Evolutionary conservation across 2,797 vertebrate genomes (phyloP), one percentile per base, ranked within the genome.

Genomic region (Fistularia commersonii): DNA sequence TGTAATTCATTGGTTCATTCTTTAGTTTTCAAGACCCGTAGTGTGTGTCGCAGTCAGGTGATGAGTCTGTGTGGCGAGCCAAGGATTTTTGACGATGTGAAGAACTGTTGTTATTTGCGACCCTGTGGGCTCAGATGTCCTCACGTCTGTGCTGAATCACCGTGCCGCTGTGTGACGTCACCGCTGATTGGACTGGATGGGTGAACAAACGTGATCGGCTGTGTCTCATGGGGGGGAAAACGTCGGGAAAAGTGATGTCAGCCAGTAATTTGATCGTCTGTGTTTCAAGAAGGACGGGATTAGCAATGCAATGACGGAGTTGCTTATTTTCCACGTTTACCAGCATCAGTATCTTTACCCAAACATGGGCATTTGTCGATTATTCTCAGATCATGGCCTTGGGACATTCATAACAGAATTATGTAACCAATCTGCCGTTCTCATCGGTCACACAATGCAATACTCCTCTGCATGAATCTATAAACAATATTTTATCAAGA

Each of bases 101-200:
- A 66, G 54, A 66, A 45, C 39, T 37, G 31, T 43, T 61, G 62
- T 72, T 61, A 59, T 64, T 42, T 34, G 45, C 31, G 61, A 61
- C 75, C 75, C 66, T 8, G 39, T 49, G 74, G 73, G 60, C 67
- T 65, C 61, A 67, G 50, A 68, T 63, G 73, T 75, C 45, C 62
- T 50, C 60, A 39, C 38, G 13, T 66, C 45, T 41, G 48, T 61
- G 64, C 60, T 49, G 64, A 72, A 4, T 71, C 69, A 59, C 43
- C 43, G 8, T 5, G 11, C 32, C 48, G 50, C 11, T 54, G 47
- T n/a, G n/a, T n/a, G n/a, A n/a, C n/a, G n/a, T 70, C 36, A 43
- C 4, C 2, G 6, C 13, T 37, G 31, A 57, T 71, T 44, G 15
- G 38, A 64, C 42, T 45, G 39, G 39, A 6, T 4, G 7, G 44